Evolutionary conservation across 2,113 vertebrate species (phyloP), one percentile per base, ranked within the genome.

Genomic region (Equus quagga): DNA sequence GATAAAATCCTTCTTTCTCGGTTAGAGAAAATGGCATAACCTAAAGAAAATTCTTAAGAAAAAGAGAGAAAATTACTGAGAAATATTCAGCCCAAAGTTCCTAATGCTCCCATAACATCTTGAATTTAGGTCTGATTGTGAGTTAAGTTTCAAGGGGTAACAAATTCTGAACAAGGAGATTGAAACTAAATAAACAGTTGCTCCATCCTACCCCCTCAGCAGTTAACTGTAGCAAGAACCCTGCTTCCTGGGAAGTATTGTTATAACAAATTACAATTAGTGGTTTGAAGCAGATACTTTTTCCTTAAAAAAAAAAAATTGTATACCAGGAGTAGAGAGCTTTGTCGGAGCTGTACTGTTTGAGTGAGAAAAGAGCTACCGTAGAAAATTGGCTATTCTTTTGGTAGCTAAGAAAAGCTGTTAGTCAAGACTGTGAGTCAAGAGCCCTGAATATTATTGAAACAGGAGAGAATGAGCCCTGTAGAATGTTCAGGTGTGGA

Each of bases 211-310:
- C 73, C 92, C 95, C 95, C 84, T 1, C 94, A 94, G 92, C 86
- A 97, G 92, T 98, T 98, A 98, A 99, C 97, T 98, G 98, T 97
- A 97, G 95, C 96, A 75, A 62, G 58, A 94, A 95, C 87, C 12
- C 83, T 54, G 90, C 91, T 62, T 96, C 60, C 92, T 82, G 86
- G 97, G 92, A 98, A 97, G 67, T 96, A 96, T 98, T 98, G 90
- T 98, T 98, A 97, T 97, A 98, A 97, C 98, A 98, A 98, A 97
- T 97, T 98, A 73, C 97, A 98, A 99, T 98, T 98, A 98, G 96
- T 98, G 96, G 95, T 96, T 98, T 93, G 98, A 98, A 97, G 94
- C 79, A 69, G 89, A 96, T 95, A 97, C 93, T 94, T 98, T 67
- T 98, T 97, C 91, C n/a, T 85, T 96, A 54, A 80, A 97, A 97